Evolutionary conservation across 1,140 invertebrate species (phyloP), one percentile per base, ranked within the genome.

Genomic region (Temnothorax longispinosus): DNA sequence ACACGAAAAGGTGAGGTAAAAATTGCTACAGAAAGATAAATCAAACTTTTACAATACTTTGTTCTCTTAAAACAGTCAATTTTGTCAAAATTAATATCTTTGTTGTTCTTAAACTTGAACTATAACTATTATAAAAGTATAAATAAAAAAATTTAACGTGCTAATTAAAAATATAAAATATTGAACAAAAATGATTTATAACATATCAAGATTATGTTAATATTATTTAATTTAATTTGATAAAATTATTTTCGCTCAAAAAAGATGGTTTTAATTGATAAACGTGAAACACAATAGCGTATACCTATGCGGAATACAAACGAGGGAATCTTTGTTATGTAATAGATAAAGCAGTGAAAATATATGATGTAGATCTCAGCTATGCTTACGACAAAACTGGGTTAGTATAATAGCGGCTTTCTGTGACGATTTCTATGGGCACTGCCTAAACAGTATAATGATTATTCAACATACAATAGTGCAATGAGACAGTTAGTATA

Each of bases 341-440:
- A 74, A 84, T 84, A 62, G 27, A 84, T 84, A 41, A 84, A 84
- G 32, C 35, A 50, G 32, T 11, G 77, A 80, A 67, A 67, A 80
- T 67, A 50, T 50, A 75, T 44, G 21, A 60, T 62, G 47, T 50
- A 60, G 11, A 44, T 10, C 8, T 71, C 21, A 32, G 13, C 11
- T 10, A 44, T 72, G 54, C 38, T 35, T 35, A 60, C 21, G 32
- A 82, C 54, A 84, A 84, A 84, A 84, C 54, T 84, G 21, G 80
- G 69, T 75, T 84, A 75, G 50, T 74, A 62, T 72, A 75, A 84
- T 60, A 60, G 69, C 58, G 1, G 21, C 50, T 82, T 35, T 72
- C 52, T 72, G 35, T 35, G 35, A 41, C 67, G 74, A 58, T 82
- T 58, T 82, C 67, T 82, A 47, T 44, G 56, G 47, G 21, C 35